Evolutionary conservation across 1,140 invertebrate species (phyloP), one percentile per base, ranked within the genome.

Genomic region (Pogonomyrmex barbatus): DNA sequence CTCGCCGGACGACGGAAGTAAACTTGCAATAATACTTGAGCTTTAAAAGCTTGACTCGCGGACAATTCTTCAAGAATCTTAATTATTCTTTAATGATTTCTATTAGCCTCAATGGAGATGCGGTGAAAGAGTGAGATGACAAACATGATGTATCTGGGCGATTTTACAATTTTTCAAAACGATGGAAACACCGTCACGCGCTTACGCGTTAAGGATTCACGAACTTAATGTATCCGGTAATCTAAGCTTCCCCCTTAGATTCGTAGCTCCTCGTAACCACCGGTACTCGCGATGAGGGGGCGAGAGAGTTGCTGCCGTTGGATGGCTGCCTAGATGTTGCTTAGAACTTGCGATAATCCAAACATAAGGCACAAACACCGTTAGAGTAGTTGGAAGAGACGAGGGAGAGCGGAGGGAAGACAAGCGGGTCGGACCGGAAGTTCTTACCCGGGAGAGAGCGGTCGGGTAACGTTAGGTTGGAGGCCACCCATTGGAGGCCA

Each of bases 401-500:
- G 36, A 10, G 52, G 62, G 14, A 36, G 67, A 54, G 33, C 3
- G 45, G 71, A 3, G 50, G 14, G 9, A 56, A 17, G 52, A 85
- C 56, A 76, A 52, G 73, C 65, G 56, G 87, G 60, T 81, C 68
- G 78, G 83, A 83, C 86, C 91, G 88, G 86, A 88, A 88, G 86
- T 73, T 90, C 82, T 85, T 87, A 88, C 76, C 76, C 87, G 63
- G 62, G 79, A 52, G 60, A 67, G 39, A 75, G 70, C 86, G 92
- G 90, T 91, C 91, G 89, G 92, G 91, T 94, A 94, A 94, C 93
- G 91, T 91, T 91, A 91, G 92, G 93, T 92, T 94, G n/a, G n/a
- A n/a, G n/a, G n/a, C n/a, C n/a, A 93, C 91, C 91, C 78, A 82
- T 67, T 75, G 89, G 87, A 87, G 91, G 89, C 85, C 52, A 89